Evolutionary conservation across 2,113 vertebrate species (phyloP).

Genomic region (Rhinoderma darwinii): DNA sequence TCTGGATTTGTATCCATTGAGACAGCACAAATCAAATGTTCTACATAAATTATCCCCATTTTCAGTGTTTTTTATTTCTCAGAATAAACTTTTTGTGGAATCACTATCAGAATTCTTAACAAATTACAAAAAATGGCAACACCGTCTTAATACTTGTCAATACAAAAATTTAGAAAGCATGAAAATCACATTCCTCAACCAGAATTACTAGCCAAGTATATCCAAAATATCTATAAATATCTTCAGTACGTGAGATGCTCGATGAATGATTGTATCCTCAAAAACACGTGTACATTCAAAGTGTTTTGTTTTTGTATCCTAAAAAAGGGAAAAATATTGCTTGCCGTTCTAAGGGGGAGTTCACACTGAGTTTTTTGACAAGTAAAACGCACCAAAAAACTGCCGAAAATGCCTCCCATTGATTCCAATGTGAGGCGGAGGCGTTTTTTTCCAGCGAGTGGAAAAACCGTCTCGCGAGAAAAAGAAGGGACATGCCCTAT

Average conservation of each 20-base stretch:
- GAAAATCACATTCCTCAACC: constrained; percentile 67
- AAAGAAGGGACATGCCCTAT: no score
- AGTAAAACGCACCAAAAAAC: no score
- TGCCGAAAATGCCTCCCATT: no score
- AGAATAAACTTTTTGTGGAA: constrained; percentile 76
- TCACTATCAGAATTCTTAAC: constrained; percentile 75
- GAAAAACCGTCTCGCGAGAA: no score
- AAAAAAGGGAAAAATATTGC: constrained; percentile 63
- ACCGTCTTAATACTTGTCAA: constrained; percentile 69
- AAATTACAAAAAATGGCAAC: constrained; percentile 72
- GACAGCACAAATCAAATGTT: not conserved
- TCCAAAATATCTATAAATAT: constrained; percentile 67
- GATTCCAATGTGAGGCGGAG: no score
- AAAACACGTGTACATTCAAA: constrained; percentile 76
- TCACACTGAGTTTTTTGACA: no score
- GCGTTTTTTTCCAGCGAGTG: no score
- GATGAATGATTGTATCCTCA: constrained; percentile 65
- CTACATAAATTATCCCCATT: constrained; percentile 51
- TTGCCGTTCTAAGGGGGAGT: constrained; percentile 70
- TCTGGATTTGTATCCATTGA: not conserved
- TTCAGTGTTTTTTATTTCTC: constrained; percentile 67
- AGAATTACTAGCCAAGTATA: constrained; percentile 65
- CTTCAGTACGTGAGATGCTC: constrained; percentile 65
- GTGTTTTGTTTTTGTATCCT: constrained; percentile 65
- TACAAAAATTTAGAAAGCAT: constrained; percentile 72